Evolutionary conservation across 2,113 vertebrate species (phyloP).

Genomic region (Microtus ochrogaster): DNA sequence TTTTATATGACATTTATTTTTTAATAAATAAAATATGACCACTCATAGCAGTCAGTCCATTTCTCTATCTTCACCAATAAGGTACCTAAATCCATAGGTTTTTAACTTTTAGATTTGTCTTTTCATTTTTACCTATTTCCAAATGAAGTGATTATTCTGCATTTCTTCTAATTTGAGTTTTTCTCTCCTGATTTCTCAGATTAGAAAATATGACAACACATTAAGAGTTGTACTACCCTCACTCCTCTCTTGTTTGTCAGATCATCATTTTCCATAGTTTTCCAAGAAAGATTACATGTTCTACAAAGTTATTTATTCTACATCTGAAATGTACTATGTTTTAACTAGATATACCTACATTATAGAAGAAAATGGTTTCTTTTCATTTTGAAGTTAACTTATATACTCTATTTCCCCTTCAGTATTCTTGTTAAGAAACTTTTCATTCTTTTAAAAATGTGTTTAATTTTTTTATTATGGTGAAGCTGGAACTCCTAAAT

Average conservation of each 20-base stretch:
- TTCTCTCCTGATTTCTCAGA: slow-evolving; percentile 1
- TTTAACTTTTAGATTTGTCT: slow-evolving; percentile 6
- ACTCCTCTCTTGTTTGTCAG: neutral
- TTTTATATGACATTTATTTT: neutral
- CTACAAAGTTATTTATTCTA: neutral
- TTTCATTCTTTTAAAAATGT: no score
- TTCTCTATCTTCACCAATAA: neutral
- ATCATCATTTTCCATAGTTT: neutral
- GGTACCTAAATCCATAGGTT: neutral
- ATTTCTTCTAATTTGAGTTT: slow-evolving; percentile 5
- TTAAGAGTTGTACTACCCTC: neutral
- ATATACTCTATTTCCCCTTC: neutral
- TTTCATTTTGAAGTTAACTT: neutral
- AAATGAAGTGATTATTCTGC: neutral
- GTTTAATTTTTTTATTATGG: no score
- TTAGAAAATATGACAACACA: neutral
- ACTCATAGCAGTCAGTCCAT: neutral
- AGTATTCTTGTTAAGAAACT: no score
- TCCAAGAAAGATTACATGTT: neutral
- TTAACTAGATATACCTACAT: neutral
- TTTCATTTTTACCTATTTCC: slow-evolving; percentile 26
- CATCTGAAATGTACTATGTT: neutral
- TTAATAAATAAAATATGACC: slow-evolving; percentile 61
- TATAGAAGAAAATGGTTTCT: neutral
- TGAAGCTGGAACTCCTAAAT: no score